Base-by-base conservation (phyloP, 1,140 invertebrate genomes). In the Latrodectus geometricus region DNA sequence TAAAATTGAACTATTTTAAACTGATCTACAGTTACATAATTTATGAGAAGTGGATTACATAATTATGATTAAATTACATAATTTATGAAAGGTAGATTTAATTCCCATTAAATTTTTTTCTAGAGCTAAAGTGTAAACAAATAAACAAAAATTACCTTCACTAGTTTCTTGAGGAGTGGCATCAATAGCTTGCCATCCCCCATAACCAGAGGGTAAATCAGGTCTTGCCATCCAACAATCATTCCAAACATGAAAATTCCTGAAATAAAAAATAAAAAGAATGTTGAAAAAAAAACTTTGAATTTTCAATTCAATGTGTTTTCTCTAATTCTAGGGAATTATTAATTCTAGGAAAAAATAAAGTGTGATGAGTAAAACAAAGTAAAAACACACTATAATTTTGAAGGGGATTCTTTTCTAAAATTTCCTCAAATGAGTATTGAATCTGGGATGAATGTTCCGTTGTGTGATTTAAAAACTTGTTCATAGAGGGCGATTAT, bases 211-310 rank as follows among this genome's bases (percentile, higher is more conserved):
- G 0, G 94, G 94, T 21, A 98, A 91, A 91, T 99, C 97, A 0
- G 95, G 93, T 48, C 97, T 92, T 70, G 94, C 93, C 95, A 98
- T 97, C 97, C 97, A 98, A 0, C 95, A 95, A 86, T 98, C 97
- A 91, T 97, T 97, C 97, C 97, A 99, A 7, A 98, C 97, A 90
- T 98, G 97, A 90, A 97, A 98, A 90, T 98, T 98, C 95, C 88
- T 89, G 9, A 8, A 83, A 35, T 35, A 35, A 35, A 35, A 35
- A 35, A 35, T 35, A 35, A 35, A 35, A 35, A 35, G 35, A 35
- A 35, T 35, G 3, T 7, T 23, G 68, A 17, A 70, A 70, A 70
- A 21, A n/a, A n/a, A 73, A n/a, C 4, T 35, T 8, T 8, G n/a
- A 72, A 48, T 9, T 48, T 12, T 35, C 9, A 68, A 68, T 17